A percentile compares a stretch with the other conserved stretches of the same genome.
phyloP scores from a whole-genome alignment of 2,888 invertebrate genomes.

The Pimpla rufipes region DNA sequence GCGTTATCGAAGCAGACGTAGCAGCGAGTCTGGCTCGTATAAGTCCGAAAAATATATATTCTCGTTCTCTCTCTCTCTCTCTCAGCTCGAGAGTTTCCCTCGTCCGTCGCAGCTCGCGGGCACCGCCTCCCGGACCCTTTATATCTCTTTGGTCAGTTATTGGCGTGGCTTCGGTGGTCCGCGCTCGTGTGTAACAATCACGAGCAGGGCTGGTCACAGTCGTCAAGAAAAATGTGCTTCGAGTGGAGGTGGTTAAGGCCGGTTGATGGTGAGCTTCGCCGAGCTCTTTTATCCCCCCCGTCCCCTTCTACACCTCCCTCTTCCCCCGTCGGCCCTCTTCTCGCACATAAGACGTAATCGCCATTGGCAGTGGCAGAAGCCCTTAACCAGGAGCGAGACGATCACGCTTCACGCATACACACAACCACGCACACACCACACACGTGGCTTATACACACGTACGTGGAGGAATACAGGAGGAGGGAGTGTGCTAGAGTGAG shows the following conservation, averaged over 20 bases:
- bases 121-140: conserved; percentile 27
- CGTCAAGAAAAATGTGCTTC: conserved; percentile 56
- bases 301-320: conserved; percentile 45
- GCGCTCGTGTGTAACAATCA: conserved; percentile 40
- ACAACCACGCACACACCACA: not conserved
- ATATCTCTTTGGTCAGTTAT: conserved; percentile 73
- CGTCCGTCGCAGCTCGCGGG: not conserved
- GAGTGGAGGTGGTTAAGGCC: conserved; percentile 40
- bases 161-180: conserved; percentile 56
- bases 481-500: conserved; percentile 45
- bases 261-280: conserved; percentile 56
- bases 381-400: conserved; percentile 69
- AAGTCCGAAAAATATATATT: conserved; percentile 33
- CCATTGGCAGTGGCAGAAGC: conserved; percentile 68
- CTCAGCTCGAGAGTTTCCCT: conserved; percentile 8
- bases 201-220: conserved; percentile 22
- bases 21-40: conserved; percentile 9
- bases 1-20: conserved; percentile 28
- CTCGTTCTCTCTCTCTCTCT: not conserved
- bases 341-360: conserved; percentile 69
- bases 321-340: conserved; percentile 63
- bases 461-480: not conserved
- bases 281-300: conserved; percentile 36
- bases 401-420: conserved; percentile 45
- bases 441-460: conserved; percentile 20